Conservation (phyloP, 2,888 invertebrate species). For the Campoplex nolae region DNA sequence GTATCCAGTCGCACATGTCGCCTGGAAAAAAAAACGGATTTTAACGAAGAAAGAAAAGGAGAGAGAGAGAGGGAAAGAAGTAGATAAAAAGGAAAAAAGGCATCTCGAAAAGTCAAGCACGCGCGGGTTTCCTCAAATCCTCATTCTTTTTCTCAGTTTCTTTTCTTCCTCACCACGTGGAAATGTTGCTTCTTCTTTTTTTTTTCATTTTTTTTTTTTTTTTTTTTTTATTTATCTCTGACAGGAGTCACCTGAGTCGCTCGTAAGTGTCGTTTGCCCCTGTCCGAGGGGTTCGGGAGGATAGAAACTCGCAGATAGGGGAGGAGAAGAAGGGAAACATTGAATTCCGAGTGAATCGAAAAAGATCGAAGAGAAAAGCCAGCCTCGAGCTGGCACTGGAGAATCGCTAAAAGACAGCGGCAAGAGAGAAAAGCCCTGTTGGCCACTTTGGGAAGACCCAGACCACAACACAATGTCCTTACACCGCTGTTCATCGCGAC, state of each 20-base stretch:
- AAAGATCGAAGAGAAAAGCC: slow-evolving; percentile 50
- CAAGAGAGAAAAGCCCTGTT: slow-evolving; percentile 53
- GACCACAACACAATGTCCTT: slow-evolving; percentile 73
- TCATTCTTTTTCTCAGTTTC: slow-evolving; percentile 48
- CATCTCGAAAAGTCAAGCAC: slow-evolving; percentile 37
- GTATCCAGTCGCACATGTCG: slow-evolving; percentile 20
- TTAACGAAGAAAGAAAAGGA: slow-evolving; percentile 41
- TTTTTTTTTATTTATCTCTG: slow-evolving; percentile 57
- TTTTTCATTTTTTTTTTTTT: slow-evolving; percentile 7
- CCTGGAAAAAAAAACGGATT: slow-evolving; percentile 30
- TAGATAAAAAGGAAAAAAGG: slow-evolving; percentile 4
- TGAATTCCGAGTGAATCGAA: slow-evolving; percentile 40
- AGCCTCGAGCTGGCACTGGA: slow-evolving; percentile 48
- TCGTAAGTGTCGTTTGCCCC: slow-evolving; percentile 32
- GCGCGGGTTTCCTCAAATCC: slow-evolving; percentile 55
- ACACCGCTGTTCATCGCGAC: slow-evolving; percentile 69
- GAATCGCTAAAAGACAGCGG: slow-evolving; percentile 59
- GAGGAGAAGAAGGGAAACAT: slow-evolving; percentile 15
- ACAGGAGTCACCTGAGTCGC: slow-evolving; percentile 61
- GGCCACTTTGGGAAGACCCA: slow-evolving; percentile 59
- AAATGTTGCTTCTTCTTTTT: slow-evolving; percentile 45
- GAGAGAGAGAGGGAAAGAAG: slow-evolving; percentile 4
- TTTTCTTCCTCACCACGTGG: slow-evolving; percentile 52
- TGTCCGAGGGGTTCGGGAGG: slow-evolving; percentile 18
- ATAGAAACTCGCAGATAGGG: slow-evolving; percentile 15